Conservation (phyloP, 2,888 invertebrate species). For the Cryptops parisi region DNA sequence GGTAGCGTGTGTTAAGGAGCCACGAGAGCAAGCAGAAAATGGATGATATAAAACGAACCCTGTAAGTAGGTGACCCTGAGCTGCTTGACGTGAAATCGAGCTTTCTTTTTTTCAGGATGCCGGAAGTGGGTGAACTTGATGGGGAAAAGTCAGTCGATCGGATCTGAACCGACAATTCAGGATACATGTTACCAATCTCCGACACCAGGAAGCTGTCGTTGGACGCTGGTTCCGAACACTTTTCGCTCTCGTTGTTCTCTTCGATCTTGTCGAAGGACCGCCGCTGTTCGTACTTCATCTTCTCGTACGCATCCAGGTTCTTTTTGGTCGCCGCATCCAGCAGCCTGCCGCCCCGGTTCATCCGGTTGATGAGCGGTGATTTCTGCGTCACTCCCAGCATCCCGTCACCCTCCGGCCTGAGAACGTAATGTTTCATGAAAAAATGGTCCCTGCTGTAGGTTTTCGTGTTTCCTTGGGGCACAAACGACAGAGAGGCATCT, state of each 20-base stretch:
- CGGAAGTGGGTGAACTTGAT: not conserved
- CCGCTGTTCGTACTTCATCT: not conserved
- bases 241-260: no score
- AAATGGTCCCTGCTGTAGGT: not conserved
- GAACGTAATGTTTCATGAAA: not conserved
- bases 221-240: no score
- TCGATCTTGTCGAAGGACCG: not conserved
- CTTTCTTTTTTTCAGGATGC: not conserved
- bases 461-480: not conserved
- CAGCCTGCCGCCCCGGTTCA: not conserved
- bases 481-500: not conserved
- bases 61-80: not conserved
- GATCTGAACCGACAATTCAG: not conserved
- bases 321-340: not conserved
- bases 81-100: not conserved
- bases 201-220: no score
- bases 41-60: no score
- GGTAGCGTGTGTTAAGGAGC: no score
- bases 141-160: not conserved
- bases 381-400: not conserved
- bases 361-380: not conserved
- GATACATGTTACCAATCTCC: no score
- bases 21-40: no score
- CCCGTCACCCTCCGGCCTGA: not conserved
- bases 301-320: not conserved